phyloP scores from a whole-genome alignment of 2,888 invertebrate species.

The Yponomeuta plumbellus region DNA sequence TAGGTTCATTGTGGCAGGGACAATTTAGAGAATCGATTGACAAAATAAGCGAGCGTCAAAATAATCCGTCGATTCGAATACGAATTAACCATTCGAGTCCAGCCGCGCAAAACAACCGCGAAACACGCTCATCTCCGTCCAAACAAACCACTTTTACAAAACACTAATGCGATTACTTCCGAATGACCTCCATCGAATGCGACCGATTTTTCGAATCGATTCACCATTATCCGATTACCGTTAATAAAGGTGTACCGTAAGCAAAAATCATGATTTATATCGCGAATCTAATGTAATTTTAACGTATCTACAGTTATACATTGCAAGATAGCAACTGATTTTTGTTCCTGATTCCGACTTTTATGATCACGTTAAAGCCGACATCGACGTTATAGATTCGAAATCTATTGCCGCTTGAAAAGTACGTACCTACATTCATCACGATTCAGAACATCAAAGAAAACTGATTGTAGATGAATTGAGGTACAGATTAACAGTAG shows the following conservation, averaged over 20 bases:
- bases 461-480: not conserved
- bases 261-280: slow-evolving; percentile 38
- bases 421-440: not conserved
- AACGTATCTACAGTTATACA: not conserved
- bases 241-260: slow-evolving; percentile 42
- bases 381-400: not conserved
- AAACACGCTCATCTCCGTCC: slow-evolving; percentile 19
- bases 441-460: not conserved
- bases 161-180: slow-evolving; percentile 42
- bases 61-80: slow-evolving; percentile 14
- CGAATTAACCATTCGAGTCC: slow-evolving; percentile 15
- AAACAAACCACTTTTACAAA: slow-evolving; percentile 20
- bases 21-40: not conserved
- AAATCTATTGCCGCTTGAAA: not conserved
- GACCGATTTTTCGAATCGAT: slow-evolving; percentile 52
- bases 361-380: not conserved
- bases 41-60: slow-evolving; percentile 13
- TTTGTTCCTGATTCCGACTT: not conserved
- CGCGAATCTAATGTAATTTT: not conserved
- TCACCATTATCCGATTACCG: slow-evolving; percentile 58
- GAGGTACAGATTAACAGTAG: not conserved
- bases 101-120: slow-evolving; percentile 16
- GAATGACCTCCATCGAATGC: slow-evolving; percentile 54
- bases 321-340: not conserved
- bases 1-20: not conserved